Percentiles rank a stretch among this genome's conserved stretches.
These are phyloP conservation scores for Zingel zingel DNA, from an alignment of 2,113 vertebrate genomes.

Conservation along the genomic window DNA sequence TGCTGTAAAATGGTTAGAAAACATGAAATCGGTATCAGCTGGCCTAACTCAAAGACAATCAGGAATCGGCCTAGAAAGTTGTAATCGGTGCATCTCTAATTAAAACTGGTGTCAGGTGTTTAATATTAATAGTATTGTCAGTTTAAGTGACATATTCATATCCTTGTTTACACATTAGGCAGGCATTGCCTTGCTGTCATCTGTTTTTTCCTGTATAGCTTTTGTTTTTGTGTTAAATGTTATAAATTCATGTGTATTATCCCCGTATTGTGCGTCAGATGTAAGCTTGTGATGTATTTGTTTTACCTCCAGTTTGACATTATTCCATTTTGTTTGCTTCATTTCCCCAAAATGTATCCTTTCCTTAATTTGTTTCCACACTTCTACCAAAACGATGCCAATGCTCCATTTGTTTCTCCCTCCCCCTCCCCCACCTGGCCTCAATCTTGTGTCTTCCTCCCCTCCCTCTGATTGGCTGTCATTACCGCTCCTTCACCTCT, in stretches of 20 bases:
- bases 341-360: constrained; percentile 29
- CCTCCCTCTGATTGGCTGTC: constrained; percentile 34
- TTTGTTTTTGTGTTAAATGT: constrained; percentile 56
- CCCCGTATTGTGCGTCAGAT: constrained; percentile 59
- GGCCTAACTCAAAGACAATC: no score
- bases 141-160: not conserved
- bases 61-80: no score
- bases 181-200: constrained; percentile 21
- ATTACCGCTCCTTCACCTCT: constrained; percentile 4
- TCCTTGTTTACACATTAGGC: not conserved
- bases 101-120: not conserved
- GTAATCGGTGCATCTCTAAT: no score
- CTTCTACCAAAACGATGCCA: not conserved
- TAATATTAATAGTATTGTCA: not conserved
- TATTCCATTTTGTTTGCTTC: constrained; percentile 69
- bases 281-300: constrained; percentile 52
- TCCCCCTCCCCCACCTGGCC: not conserved
- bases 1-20: no score
- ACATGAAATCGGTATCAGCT: no score
- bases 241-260: constrained; percentile 50
- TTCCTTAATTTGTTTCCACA: not conserved
- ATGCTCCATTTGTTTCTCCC: not conserved
- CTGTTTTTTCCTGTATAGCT: constrained; percentile 40
- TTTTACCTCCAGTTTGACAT: constrained; percentile 51
- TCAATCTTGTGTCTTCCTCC: not conserved